A percentile compares a stretch with the other conserved stretches of the same genome.
Conservation (phyloP, 2,113 vertebrate species). For the Columbina picui region DNA sequence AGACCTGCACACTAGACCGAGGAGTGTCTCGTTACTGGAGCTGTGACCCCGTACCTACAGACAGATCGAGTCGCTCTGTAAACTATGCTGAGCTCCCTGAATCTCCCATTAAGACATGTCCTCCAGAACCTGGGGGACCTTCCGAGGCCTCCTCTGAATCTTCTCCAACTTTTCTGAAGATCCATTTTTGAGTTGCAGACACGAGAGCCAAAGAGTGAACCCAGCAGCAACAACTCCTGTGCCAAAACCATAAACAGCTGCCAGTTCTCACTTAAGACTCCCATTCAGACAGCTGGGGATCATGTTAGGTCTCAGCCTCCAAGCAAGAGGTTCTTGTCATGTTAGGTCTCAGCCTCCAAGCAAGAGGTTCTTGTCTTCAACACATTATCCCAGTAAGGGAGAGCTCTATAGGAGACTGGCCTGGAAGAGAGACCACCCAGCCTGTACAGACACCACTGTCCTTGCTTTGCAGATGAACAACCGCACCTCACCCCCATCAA, state of each 20-base stretch:
- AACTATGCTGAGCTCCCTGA: background rate
- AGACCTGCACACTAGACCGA: background rate
- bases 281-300: background rate
- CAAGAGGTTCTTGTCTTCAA: background rate
- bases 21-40: background rate
- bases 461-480: background rate
- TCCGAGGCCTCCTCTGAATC: background rate
- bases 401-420: background rate
- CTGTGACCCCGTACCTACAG: background rate
- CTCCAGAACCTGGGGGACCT: background rate
- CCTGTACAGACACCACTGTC: rapidly evolving
- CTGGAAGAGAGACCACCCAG: background rate
- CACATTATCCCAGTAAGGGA: background rate
- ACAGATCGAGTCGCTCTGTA: background rate
- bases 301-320: too few relatives aligned
- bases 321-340: background rate
- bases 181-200: background rate
- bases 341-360: background rate
- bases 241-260: background rate
- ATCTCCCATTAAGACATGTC: background rate
- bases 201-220: background rate
- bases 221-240: background rate
- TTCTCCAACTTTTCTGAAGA: background rate
- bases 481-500: background rate
- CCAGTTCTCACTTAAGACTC: background rate